A percentile compares a stretch with the other conserved stretches of the same genome.
phyloP scores from a whole-genome alignment of 2,888 invertebrate genomes.

The Habroteleia sp. region DNA sequence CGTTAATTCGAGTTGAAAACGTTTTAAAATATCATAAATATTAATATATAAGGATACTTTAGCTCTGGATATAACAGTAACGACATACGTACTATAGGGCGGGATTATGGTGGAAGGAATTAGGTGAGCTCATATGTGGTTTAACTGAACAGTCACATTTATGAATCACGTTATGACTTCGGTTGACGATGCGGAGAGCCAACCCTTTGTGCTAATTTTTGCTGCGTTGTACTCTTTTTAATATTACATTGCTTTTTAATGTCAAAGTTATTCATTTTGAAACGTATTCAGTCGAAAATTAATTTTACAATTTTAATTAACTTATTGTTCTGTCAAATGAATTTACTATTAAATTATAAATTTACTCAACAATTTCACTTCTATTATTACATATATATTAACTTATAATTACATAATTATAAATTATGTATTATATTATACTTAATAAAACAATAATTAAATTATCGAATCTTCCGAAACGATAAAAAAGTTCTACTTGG shows the following conservation, averaged over 20 bases:
- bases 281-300: background rate
- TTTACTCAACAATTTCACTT: too few species aligned
- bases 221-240: constrained; percentile 24
- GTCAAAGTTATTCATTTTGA: background rate
- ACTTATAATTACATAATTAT: too few species aligned
- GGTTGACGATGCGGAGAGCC: constrained; percentile 27
- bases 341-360: too few species aligned
- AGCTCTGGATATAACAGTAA: constrained; percentile 34
- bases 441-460: too few species aligned
- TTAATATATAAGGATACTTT: constrained; percentile 34
- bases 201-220: constrained; percentile 48
- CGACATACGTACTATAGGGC: constrained; percentile 34
- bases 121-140: constrained; percentile 61
- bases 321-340: too few species aligned
- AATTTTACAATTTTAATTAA: background rate
- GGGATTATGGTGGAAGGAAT: constrained; percentile 56
- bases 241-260: constrained; percentile 20
- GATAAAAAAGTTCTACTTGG: too few species aligned
- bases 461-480: too few species aligned
- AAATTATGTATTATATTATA: too few species aligned
- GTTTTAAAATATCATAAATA: constrained; percentile 40
- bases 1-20: background rate
- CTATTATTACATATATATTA: too few species aligned
- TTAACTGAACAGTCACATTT: constrained; percentile 61
- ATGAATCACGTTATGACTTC: constrained; percentile 59